A percentile compares a stretch with the other conserved stretches of the same genome.
Evolutionary conservation across 2,797 vertebrate species (phyloP).

Genomic region (Amniataba percoides): DNA sequence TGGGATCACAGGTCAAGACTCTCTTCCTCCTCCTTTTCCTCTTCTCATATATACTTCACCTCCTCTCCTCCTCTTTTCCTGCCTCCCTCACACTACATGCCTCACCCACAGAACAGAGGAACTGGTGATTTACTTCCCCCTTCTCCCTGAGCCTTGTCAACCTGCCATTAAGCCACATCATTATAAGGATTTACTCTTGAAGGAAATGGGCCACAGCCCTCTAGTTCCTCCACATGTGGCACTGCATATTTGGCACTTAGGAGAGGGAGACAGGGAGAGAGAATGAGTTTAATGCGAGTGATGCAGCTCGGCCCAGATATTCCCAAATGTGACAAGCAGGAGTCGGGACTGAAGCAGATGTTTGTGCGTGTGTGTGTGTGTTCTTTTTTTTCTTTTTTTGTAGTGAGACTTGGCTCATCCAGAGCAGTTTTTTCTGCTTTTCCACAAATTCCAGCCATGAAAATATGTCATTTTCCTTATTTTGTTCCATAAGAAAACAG

Average conservation of each 20-base stretch:
- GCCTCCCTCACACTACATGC: slow-evolving; percentile 17
- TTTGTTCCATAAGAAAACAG: slow-evolving; percentile 36
- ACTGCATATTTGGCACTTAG: slow-evolving; percentile 54
- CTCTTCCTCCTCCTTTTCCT: slow-evolving; percentile 44
- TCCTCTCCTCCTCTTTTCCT: slow-evolving; percentile 32
- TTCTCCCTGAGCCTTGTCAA: slow-evolving; percentile 51
- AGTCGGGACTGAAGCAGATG: slow-evolving; percentile 35
- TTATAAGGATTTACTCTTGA: slow-evolving; percentile 69
- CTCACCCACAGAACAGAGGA: slow-evolving; percentile 44
- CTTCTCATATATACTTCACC: slow-evolving; percentile 59
- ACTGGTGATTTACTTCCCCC: slow-evolving; percentile 53
- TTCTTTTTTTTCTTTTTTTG: slow-evolving; percentile 11
- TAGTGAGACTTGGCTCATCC: slow-evolving; percentile 32
- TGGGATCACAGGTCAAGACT: slow-evolving; percentile 44
- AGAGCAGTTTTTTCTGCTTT: slow-evolving; percentile 34
- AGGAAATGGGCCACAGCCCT: slow-evolving; percentile 58
- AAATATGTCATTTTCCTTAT: slow-evolving; percentile 40
- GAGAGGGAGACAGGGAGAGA: slow-evolving; percentile 26
- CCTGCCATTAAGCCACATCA: slow-evolving; percentile 61
- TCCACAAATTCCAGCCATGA: slow-evolving; percentile 53
- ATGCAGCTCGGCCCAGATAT: slow-evolving; percentile 53
- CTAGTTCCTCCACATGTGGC: slow-evolving; percentile 64
- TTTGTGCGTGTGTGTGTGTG: no score
- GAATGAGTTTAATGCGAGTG: slow-evolving; percentile 27
- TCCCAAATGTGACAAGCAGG: slow-evolving; percentile 60